Evolutionary conservation across 2,888 invertebrate genomes (phyloP).

Genomic region (Apamea anceps): DNA sequence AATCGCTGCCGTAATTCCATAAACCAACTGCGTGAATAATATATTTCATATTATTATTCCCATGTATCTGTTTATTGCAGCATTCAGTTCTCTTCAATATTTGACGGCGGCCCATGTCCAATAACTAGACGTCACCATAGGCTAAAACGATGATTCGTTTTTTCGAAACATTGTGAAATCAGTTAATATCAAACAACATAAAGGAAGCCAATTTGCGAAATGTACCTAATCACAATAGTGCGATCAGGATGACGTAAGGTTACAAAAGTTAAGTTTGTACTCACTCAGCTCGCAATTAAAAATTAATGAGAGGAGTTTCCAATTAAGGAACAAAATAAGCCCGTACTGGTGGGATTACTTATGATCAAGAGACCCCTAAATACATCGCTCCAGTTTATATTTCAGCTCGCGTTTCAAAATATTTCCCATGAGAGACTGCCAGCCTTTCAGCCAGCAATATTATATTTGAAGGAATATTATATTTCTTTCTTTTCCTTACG

Average conservation of each 20-base stretch:
- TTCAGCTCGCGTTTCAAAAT: conserved; percentile 82
- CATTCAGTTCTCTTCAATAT: background rate
- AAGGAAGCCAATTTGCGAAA: conserved; percentile 31
- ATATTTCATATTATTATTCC: conserved; percentile 3
- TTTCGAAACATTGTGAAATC: conserved; percentile 44
- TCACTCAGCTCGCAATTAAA: background rate
- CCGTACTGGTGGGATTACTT: conserved; percentile 29
- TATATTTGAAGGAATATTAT: conserved; percentile 43
- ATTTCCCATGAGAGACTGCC: conserved; percentile 82
- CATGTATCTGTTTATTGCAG: background rate
- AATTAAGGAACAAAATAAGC: background rate
- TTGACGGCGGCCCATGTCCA: background rate
- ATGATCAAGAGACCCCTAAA: conserved; percentile 70
- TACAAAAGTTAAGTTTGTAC: background rate
- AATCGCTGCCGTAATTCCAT: background rate
- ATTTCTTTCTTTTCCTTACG: conserved; percentile 37
- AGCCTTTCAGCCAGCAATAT: conserved; percentile 57
- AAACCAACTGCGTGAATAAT: background rate
- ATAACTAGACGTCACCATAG: conserved; percentile 5
- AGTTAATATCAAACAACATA: conserved; percentile 4
- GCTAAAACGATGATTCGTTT: conserved; percentile 2
- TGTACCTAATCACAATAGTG: conserved; percentile 17
- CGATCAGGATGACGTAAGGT: conserved; percentile 7
- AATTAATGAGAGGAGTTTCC: background rate
- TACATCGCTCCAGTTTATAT: conserved; percentile 71